Evolutionary conservation across 1,140 invertebrate species (phyloP), one percentile per base, ranked within the genome.

Genomic region (Sarcophaga peregrina): DNA sequence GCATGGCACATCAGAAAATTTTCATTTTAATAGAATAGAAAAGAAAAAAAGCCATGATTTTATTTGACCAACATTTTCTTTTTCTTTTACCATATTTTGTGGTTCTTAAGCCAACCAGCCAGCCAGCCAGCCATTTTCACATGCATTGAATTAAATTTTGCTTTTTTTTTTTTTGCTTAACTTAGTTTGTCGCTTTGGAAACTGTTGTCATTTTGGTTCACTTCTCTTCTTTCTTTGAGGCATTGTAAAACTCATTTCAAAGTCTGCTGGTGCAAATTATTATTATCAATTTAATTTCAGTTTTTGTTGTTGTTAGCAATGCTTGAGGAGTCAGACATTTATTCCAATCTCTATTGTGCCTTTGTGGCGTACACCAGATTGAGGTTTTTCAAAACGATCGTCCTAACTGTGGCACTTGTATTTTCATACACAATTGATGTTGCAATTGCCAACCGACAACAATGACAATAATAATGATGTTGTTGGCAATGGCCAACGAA

Each of bases 231-330:
- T 52, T 52, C 0, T 68, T 68, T 68, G 10, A 68, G 17, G 62
- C 62, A 20, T 20, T 20, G 9, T 20, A 68, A n/a, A n/a, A n/a
- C n/a, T n/a, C n/a, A n/a, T n/a, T n/a, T n/a, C n/a, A n/a, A n/a
- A 68, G n/a, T 68, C 62, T 68, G 62, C n/a, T 68, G 62, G 62
- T n/a, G 62, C 62, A 68, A 68, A 68, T 68, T 68, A 68, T 68
- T 20, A 68, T 68, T 20, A 68, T 68, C 62, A 68, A 68, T 68
- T 68, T 68, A 20, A 68, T n/a, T 68, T 68, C 20, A 58, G 11
- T 58, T 58, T 58, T 58, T 58, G 15, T 58, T 58, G 54, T 58
- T 68, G 62, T 20, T 68, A 20, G 62, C 62, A 68, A 17, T 68
- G 62, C 62, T 68, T 8, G 62, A 68, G 62, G 62, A 68, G 62